Evolutionary conservation across 2,888 invertebrate species (phyloP).

Genomic region (Sussaba pulchella): DNA sequence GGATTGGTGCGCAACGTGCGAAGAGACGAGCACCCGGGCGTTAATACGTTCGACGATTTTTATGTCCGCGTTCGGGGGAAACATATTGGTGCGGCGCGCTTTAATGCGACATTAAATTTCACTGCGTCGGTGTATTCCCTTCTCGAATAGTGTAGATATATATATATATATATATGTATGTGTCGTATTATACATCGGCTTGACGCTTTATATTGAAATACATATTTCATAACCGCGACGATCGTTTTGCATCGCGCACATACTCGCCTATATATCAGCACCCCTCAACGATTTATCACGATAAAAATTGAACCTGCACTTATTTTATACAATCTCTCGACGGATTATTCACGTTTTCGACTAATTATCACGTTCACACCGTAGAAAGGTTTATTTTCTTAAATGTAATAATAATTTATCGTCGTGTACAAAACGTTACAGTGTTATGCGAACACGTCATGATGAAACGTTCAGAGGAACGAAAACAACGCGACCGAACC

Average conservation of each 20-base stretch:
- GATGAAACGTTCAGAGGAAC: too few relatives aligned
- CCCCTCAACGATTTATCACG: slow-evolving; percentile 58
- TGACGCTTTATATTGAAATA: slow-evolving; percentile 78
- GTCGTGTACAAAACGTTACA: too few relatives aligned
- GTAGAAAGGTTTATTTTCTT: too few relatives aligned
- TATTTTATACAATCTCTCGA: slow-evolving; percentile 13
- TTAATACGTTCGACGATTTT: slow-evolving; percentile 81
- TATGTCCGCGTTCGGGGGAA: slow-evolving; percentile 72
- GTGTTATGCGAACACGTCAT: too few relatives aligned
- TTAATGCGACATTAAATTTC: slow-evolving; percentile 80
- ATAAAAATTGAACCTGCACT: slow-evolving; percentile 55
- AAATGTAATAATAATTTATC: slow-evolving; percentile 22
- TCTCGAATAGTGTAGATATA: not conserved
- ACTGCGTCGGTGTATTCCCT: slow-evolving; percentile 56
- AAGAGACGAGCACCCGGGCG: slow-evolving; percentile 62
- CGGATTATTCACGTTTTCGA: slow-evolving; percentile 44
- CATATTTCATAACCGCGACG: slow-evolving; percentile 80
- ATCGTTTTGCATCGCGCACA: slow-evolving; percentile 69
- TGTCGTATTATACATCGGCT: slow-evolving; percentile 72
- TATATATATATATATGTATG: slow-evolving; percentile 44
- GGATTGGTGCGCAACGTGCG: slow-evolving; percentile 1
- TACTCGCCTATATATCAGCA: slow-evolving; percentile 22
- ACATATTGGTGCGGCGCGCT: slow-evolving; percentile 77
- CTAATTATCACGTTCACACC: slow-evolving; percentile 42
- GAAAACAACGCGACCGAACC: too few relatives aligned